A percentile compares a stretch with the other conserved stretches of the same genome.
Evolutionary conservation across 1,140 invertebrate genomes (phyloP).

Genomic region (Tetramorium alpestre): DNA sequence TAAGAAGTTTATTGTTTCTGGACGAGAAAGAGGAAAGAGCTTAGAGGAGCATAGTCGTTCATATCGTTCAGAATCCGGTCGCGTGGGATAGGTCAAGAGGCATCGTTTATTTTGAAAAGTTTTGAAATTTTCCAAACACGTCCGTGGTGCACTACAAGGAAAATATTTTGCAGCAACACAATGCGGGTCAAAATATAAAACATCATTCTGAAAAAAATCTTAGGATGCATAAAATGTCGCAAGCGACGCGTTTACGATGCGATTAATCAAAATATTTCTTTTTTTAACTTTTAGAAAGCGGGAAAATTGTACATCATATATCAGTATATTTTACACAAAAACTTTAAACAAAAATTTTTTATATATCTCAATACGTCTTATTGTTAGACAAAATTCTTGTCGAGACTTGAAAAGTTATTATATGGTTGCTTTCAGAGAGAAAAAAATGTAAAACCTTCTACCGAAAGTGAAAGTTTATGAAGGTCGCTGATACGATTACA

Average conservation of each 20-base stretch:
- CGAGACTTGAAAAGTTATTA: too few species aligned
- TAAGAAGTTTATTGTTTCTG: slow-evolving; percentile 77
- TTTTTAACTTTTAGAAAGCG: too few species aligned
- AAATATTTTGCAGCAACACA: slow-evolving; percentile 52
- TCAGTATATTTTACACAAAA: too few species aligned
- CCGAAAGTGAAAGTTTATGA: too few species aligned
- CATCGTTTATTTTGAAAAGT: slow-evolving; percentile 76
- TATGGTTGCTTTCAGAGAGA: too few species aligned
- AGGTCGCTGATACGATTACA: too few species aligned
- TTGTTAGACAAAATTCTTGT: too few species aligned
- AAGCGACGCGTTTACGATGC: background rate
- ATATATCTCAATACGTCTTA: too few species aligned
- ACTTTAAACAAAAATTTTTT: too few species aligned
- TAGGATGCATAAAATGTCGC: background rate
- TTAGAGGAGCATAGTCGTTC: slow-evolving; percentile 29
- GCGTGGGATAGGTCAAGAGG: slow-evolving; percentile 76
- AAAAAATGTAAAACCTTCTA: too few species aligned
- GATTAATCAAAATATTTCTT: background rate
- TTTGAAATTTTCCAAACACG: slow-evolving; percentile 75
- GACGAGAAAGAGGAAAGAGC: slow-evolving; percentile 55
- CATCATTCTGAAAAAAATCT: slow-evolving; percentile 6
- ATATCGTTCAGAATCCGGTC: slow-evolving; percentile 54
- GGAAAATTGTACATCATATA: too few species aligned
- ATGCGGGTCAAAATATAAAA: slow-evolving; percentile 40
- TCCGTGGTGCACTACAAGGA: slow-evolving; percentile 21